These are phyloP conservation scores for Schmidtea mediterranea DNA, from an alignment of 1,140 invertebrate genomes.

Conservation along the genomic window DNA sequence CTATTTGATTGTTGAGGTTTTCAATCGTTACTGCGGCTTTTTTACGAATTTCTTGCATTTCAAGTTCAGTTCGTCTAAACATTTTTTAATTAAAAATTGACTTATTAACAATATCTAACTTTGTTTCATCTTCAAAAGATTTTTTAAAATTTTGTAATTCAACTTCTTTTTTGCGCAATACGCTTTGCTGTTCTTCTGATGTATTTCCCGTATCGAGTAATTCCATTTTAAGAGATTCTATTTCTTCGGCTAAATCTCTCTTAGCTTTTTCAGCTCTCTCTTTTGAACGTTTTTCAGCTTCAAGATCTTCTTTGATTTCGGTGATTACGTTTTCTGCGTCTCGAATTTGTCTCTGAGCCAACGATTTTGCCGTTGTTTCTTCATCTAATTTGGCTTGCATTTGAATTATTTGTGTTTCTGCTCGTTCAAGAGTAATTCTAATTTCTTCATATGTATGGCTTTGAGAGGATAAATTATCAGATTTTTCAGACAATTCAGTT, in stretches of 20 bases:
- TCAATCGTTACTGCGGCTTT: not conserved
- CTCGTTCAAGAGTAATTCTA: not conserved
- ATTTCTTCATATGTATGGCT: not conserved
- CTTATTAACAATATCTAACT: not conserved
- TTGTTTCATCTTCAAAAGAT: not conserved
- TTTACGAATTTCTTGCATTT: not conserved
- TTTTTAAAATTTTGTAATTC: not conserved
- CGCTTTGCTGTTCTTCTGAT: not conserved
- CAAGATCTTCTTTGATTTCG: slow-evolving; percentile 5
- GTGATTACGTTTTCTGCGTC: not conserved
- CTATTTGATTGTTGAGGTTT: slow-evolving; percentile 1
- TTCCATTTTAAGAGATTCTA: slow-evolving; percentile 1
- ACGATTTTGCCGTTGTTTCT: not conserved
- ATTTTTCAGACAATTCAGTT: slow-evolving; percentile 1
- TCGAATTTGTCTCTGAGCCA: not conserved
- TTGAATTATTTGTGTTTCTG: not conserved
- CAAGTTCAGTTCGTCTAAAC: not conserved
- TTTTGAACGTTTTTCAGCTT: not conserved
- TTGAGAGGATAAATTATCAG: not conserved
- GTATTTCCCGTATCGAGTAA: slow-evolving; percentile 1
- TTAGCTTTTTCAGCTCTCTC: slow-evolving; percentile 4
- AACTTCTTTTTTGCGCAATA: not conserved
- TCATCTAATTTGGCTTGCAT: slow-evolving; percentile 1
- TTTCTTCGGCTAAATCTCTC: slow-evolving; percentile 3
- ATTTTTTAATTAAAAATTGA: not conserved